A percentile compares a stretch with the other conserved stretches of the same genome.
phyloP scores from a whole-genome alignment of 2,888 invertebrate species.

The Aporophyla lueneburgensis region DNA sequence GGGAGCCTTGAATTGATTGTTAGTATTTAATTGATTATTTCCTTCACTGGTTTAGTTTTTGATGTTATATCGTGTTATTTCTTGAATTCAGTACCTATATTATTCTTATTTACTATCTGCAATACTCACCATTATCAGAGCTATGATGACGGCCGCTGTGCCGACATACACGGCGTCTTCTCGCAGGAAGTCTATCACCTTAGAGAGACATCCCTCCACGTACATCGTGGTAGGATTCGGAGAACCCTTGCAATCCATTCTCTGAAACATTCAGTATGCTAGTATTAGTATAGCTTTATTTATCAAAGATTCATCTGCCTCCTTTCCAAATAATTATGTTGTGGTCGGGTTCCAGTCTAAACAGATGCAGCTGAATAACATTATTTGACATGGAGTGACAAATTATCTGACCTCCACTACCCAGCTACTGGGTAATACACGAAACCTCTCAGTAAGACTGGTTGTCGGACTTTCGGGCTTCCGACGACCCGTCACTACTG shows the following conservation, averaged over 20 bases:
- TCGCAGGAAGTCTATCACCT: slow-evolving; percentile 93
- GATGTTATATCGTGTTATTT: not conserved
- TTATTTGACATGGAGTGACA: too few species aligned
- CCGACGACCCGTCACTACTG: too few species aligned
- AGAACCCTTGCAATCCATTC: slow-evolving; percentile 90
- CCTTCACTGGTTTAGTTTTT: not conserved
- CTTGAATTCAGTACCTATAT: not conserved
- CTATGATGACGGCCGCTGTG: slow-evolving; percentile 95
- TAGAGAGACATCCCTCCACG: slow-evolving; percentile 94
- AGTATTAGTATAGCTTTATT: not conserved
- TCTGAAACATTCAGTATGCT: slow-evolving; percentile 78
- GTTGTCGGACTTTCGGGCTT: too few species aligned
- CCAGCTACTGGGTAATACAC: too few species aligned
- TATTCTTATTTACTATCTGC: not conserved
- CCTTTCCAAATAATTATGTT: too few species aligned
- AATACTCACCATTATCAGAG: slow-evolving; percentile 93
- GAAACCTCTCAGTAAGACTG: too few species aligned
- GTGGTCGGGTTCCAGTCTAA: too few species aligned
- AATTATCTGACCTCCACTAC: too few species aligned
- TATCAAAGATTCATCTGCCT: not conserved
- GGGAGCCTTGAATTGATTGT: not conserved
- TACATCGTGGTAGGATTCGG: slow-evolving; percentile 92
- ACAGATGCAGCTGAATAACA: too few species aligned
- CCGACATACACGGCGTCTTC: slow-evolving; percentile 95
- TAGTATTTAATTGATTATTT: not conserved